These are phyloP conservation scores for Andrena cerasifolii DNA, from an alignment of 1,140 invertebrate species.

Conservation along the genomic window DNA sequence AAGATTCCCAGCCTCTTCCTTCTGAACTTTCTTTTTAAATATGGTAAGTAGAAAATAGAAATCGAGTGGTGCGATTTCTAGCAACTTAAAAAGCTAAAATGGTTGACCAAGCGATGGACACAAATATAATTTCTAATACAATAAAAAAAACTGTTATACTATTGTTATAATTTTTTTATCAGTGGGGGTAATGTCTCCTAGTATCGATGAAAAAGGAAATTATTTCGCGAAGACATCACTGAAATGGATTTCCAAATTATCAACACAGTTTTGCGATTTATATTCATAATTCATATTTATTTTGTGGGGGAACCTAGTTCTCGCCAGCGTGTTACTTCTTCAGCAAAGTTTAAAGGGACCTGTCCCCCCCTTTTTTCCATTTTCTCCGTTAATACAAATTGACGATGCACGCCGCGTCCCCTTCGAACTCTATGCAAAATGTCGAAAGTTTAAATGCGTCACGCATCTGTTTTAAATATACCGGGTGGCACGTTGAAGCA, in stretches of 20 bases:
- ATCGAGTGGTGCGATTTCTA: no score
- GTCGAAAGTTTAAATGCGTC: conserved; percentile 38
- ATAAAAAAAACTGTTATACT: no score
- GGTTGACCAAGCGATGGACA: no score
- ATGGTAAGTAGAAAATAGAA: no score
- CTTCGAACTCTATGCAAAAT: conserved; percentile 26
- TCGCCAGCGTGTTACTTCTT: neutral
- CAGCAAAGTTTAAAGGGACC: neutral
- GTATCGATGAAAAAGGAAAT: neutral
- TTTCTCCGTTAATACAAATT: conserved; percentile 35
- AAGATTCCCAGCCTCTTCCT: no score
- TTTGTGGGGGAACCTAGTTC: neutral
- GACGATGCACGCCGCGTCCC: conserved; percentile 18
- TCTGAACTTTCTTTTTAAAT: no score
- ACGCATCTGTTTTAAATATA: conserved; percentile 34
- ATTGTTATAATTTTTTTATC: no score
- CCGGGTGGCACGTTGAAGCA: neutral
- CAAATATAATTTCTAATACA: no score
- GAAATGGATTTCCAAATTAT: neutral
- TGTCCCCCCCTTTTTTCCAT: neutral
- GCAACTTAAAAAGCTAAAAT: no score
- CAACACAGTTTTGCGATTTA: neutral
- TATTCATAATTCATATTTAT: conserved; percentile 16
- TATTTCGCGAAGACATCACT: neutral
- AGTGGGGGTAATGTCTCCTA: no score